Evolutionary conservation across 1,140 invertebrate genomes (phyloP), one percentile per base, ranked within the genome.

Genomic region (Diabrotica virgifera): DNA sequence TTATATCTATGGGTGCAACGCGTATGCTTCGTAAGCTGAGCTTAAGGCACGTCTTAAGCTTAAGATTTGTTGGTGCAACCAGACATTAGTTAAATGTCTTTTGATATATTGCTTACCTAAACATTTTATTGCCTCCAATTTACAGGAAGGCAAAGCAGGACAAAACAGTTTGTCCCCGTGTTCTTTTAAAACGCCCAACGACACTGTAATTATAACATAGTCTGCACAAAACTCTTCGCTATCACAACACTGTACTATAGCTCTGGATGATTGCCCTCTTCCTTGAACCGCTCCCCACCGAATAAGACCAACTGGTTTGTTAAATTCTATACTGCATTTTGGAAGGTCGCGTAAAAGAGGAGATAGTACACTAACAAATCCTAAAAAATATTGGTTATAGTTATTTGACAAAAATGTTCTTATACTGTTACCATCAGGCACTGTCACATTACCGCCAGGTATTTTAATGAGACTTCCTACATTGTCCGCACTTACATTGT

Each of bases 121-220:
- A 14, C 83, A 85, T 52, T 86, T 80, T 55, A 95, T 95, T 0
- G 92, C 89, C 54, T 89, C 82, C 36, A 88, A 76, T 81, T 95
- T 95, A 12, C 85, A 84, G 9, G 81, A 72, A 0, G 92, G 90
- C 57, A 96, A 82, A 14, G 82, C 79, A 0, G 94, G 93, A 59
- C 85, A 85, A 75, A 95, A 96, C 62, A 95, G 74, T 40, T 85
- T 85, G 55, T 87, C 83, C 24, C 86, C 84, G 70, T 89, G 86
- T 65, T 87, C 85, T 80, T 96, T 95, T 0, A 96, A 79, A 50
- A 92, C 91, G 3, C 94, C 94, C 9, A 96, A 80, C 0, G 94
- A 90, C 10, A 94, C 80, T 0, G 92, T 95, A 6, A 91, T 79
- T 53, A 96, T 88, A 0, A 94, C 89, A 74, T 93, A 92, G 78